These are phyloP conservation scores for Scaeva pyrastri DNA, from an alignment of 2,888 invertebrate genomes.

Conservation along the genomic window DNA sequence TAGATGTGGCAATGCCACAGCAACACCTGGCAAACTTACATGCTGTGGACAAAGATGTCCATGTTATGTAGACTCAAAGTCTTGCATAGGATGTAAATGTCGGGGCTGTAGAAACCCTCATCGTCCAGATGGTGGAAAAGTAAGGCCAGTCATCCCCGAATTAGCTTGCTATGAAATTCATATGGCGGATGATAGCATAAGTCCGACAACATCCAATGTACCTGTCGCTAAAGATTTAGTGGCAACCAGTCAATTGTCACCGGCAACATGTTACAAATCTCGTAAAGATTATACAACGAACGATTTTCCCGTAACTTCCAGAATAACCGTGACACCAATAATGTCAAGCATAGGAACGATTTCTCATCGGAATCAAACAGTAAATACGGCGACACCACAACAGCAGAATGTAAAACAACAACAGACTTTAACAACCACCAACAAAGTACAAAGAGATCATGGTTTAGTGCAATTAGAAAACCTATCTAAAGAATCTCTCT, in stretches of 20 bases:
- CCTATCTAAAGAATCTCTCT: slow-evolving; percentile 79
- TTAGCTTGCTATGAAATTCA: slow-evolving; percentile 87
- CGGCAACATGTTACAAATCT: slow-evolving; percentile 47
- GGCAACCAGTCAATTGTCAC: slow-evolving; percentile 40
- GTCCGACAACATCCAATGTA: slow-evolving; percentile 76
- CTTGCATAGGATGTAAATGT: slow-evolving; percentile 95
- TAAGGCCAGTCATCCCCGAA: slow-evolving; percentile 87
- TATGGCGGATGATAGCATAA: slow-evolving; percentile 79
- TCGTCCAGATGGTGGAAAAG: slow-evolving; percentile 91
- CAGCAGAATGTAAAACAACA: slow-evolving; percentile 65
- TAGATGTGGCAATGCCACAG: slow-evolving; percentile 95
- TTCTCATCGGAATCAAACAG: slow-evolving; percentile 47
- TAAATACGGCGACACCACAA: slow-evolving; percentile 40
- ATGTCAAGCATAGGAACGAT: slow-evolving; percentile 53
- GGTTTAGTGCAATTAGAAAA: slow-evolving; percentile 79
- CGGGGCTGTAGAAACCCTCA: slow-evolving; percentile 97
- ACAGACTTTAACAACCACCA: slow-evolving; percentile 66
- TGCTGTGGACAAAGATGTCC: slow-evolving; percentile 97
- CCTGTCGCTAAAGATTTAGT: slow-evolving; percentile 71
- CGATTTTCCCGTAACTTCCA: slow-evolving; percentile 57
- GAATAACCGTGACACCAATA: slow-evolving; percentile 61
- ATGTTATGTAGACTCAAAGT: slow-evolving; percentile 95
- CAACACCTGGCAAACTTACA: slow-evolving; percentile 94
- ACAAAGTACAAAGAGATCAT: slow-evolving; percentile 67
- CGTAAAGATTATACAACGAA: slow-evolving; percentile 57